Evolutionary conservation across 2,113 vertebrate species (phyloP).

Genomic region (Oryzias celebensis): DNA sequence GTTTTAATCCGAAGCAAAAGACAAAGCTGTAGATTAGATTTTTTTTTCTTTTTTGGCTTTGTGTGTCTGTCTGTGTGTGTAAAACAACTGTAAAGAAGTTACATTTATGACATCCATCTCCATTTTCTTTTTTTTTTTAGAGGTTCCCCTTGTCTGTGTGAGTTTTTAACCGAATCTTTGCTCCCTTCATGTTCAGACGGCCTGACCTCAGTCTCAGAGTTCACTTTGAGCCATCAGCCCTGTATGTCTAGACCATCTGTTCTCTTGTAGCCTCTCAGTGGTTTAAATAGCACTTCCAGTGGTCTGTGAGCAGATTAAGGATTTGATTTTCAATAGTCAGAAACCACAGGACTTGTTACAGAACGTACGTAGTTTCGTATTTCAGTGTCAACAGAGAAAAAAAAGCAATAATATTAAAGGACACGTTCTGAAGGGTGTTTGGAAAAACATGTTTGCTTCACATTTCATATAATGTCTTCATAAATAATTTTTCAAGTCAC

Average conservation of each 20-base stretch:
- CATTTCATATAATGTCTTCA: no score
- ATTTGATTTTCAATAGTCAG: slow-evolving; percentile 23
- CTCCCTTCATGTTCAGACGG: slow-evolving; percentile 1
- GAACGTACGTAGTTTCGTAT: slow-evolving; percentile 28
- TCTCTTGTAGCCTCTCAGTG: slow-evolving; percentile 21
- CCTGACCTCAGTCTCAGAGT: slow-evolving; percentile 5
- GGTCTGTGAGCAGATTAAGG: slow-evolving; percentile 35
- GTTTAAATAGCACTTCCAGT: slow-evolving; percentile 31
- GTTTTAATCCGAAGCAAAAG: slow-evolving; percentile 7
- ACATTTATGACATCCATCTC: neutral
- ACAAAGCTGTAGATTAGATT: neutral
- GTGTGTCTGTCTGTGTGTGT: neutral
- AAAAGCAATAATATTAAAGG: no score
- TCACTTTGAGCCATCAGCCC: slow-evolving; percentile 28
- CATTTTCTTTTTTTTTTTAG: neutral
- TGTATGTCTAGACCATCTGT: slow-evolving; percentile 44
- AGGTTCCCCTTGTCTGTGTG: neutral
- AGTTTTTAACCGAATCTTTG: slow-evolving; percentile 2
- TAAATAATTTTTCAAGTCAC: no score
- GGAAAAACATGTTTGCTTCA: no score
- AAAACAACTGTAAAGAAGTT: neutral
- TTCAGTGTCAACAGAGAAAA: neutral
- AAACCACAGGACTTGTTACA: slow-evolving; percentile 28
- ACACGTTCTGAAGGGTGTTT: no score
- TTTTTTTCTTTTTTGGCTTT: neutral